Base-by-base conservation (phyloP, 2,888 invertebrate genomes). In the Sthenelais limicola region DNA sequence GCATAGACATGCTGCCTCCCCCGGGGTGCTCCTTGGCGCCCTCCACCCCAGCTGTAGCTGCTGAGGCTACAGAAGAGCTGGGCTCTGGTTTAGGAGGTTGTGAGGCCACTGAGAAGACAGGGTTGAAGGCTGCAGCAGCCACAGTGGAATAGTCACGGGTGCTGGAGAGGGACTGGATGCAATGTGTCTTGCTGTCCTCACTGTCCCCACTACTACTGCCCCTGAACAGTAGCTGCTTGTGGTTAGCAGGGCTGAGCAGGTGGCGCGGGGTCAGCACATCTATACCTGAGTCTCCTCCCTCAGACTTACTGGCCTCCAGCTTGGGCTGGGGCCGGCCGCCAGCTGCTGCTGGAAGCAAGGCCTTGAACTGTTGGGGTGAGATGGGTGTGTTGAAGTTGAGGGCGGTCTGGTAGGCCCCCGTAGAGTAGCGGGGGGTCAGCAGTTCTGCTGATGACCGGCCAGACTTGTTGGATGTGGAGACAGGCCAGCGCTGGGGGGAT, bases 361-460 rank as follows among this genome's bases (percentile, higher is more conserved):
- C 38, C 35, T 74, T 66, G 24, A 26, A 33, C 32, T 48, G 49
- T 24, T 58, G 47, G 28, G 26, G 38, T 18, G 47, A 18, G 47
- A 67, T 28, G 24, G 73, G 33, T 24, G 24, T 15, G n/a, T 24
- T 26, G 43, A 75, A 75, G 71, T 62, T 56, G 18, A 73, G 52
- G 24, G 70, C 66, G 7, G 52, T 47, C 38, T 72, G 75, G 58
- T 70, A 76, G 26, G 67, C n/a, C 15, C 75, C 75, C 12, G 70
- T 52, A 4, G 56, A n/a, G 21, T 82, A 83, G 48, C 83, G 76
- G 15, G 83, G 82, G 1, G 82, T 82, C 28, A 84, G 79, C 58
- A 84, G 81, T 58, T 86, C 86, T 0, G 82, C 82, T 0, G 84
- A 83, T 2, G 83, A 82, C 69, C 83, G 83, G 26, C 82, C 81